phyloP scores from a whole-genome alignment of 2,888 invertebrate species.

The Oscheius sp. region DNA sequence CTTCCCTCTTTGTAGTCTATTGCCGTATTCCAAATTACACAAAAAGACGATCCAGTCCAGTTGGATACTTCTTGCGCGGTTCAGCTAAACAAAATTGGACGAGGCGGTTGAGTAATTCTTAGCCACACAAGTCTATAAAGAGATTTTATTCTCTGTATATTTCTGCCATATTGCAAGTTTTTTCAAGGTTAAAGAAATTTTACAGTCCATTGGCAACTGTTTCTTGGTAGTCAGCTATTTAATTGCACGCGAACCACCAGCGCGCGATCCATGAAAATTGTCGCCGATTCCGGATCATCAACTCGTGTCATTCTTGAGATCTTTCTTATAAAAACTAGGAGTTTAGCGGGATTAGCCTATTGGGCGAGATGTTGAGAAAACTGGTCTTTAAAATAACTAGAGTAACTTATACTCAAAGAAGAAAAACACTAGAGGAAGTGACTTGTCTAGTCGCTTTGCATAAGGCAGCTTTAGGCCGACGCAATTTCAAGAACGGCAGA shows the following conservation, averaged over 20 bases:
- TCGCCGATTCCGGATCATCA: constrained; percentile 25
- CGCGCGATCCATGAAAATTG: constrained; percentile 22
- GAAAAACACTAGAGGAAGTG: too few species aligned
- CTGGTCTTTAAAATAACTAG: too few species aligned
- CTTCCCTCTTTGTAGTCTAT: too few species aligned
- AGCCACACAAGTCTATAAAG: constrained; percentile 9
- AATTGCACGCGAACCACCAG: constrained; percentile 30
- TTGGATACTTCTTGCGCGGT: constrained; percentile 31
- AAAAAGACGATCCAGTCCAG: constrained; percentile 22
- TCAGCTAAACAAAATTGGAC: constrained; percentile 21
- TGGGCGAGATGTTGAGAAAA: too few species aligned
- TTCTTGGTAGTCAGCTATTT: constrained; percentile 9
- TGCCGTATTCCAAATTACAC: not conserved
- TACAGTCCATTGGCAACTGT: constrained; percentile 18
- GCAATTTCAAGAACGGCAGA: constrained; percentile 29
- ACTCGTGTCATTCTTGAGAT: constrained; percentile 26
- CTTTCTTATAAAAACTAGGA: not conserved
- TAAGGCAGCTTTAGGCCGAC: not conserved
- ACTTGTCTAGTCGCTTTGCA: not conserved
- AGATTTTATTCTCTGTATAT: constrained; percentile 4
- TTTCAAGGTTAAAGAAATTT: constrained; percentile 1
- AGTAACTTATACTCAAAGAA: too few species aligned
- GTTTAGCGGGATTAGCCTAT: not conserved
- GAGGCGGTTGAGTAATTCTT: constrained; percentile 23
- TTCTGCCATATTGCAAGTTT: not conserved